Base-by-base conservation (phyloP, 2,113 vertebrate genomes). In the Serilophus lunatus region DNA sequence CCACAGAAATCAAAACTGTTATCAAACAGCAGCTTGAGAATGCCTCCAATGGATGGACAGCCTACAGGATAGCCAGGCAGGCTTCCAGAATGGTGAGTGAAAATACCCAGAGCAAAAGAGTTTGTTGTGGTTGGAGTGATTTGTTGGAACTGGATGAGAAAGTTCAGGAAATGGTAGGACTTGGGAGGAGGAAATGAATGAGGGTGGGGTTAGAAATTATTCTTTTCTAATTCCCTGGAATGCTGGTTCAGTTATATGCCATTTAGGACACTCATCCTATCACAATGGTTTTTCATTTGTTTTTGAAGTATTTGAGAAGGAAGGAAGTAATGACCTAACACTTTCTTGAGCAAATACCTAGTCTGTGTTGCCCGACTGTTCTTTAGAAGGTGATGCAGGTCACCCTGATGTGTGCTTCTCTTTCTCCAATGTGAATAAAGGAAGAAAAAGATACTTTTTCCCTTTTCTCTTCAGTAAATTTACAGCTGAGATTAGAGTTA, bases 21-120 rank as follows among this genome's bases (percentile, higher is more conserved):
- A 99, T 99, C 96, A 99, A 99, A 60, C 98, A 99, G 93, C 99
- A 99, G 96, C 98, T 99, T 81, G 99, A 99, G 95, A 99, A 98
- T 31, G 98, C 98, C 15, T 99, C 99, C 25, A 99, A 99, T 17
- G 99, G 99, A 17, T 99, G 99, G 99, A 99, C 99, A 4, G 99
- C 99, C 31, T 99, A 99, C 96, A 98, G 99, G 70, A 99, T 99
- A 54, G 99, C 99, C 86, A 98, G 99, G 19, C 99, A 99, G 95
- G 99, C 99, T n/a, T 99, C 99, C 7, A 98, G 99, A 78, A 99
- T 99, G 99, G 99, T 99, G 92, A 36, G 98, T 92, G 29, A 28
- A 56, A 51, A 65, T 68, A 61, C 49, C 26, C 18, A n/a, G 5
- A 40, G 42, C 9, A 24, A 35, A 54, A 50, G 51, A 5, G 1